A percentile compares a stretch with the other conserved stretches of the same genome.
Evolutionary conservation across 2,888 invertebrate species (phyloP).

Genomic region (Hermaeophaga mercurialis): DNA sequence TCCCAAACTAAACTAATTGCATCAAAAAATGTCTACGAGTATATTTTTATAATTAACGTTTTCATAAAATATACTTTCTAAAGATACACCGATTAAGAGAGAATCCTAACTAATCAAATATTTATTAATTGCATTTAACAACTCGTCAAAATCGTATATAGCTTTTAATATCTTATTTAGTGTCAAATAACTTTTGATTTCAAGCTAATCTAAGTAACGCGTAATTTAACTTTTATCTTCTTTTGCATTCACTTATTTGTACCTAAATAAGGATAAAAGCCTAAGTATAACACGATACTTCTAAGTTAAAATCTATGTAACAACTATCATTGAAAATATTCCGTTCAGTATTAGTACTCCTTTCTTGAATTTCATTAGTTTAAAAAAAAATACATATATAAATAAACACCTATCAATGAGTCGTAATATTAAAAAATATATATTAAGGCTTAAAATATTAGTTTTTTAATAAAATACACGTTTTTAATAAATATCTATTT

Average conservation of each 20-base stretch:
- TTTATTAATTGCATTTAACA: neutral
- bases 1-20: slow-evolving; percentile 15
- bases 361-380: neutral
- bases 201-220: too few species aligned
- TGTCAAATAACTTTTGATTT: neutral
- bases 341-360: neutral
- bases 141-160: neutral
- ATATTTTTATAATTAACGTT: neutral
- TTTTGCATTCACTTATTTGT: too few species aligned
- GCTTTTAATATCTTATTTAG: neutral
- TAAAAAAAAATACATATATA: neutral
- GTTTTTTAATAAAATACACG: too few species aligned
- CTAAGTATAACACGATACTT: neutral
- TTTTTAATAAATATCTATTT: too few species aligned
- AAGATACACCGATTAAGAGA: slow-evolving; percentile 2
- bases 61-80: slow-evolving; percentile 16
- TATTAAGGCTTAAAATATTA: too few species aligned
- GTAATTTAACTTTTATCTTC: too few species aligned
- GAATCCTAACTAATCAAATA: neutral
- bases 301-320: neutral
- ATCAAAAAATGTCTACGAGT: neutral
- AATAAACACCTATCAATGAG: too few species aligned
- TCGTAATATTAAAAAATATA: too few species aligned
- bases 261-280: neutral
- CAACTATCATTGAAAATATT: neutral